Base-by-base conservation (phyloP, 1,140 invertebrate species). In the Dendrolimus punctatus region DNA sequence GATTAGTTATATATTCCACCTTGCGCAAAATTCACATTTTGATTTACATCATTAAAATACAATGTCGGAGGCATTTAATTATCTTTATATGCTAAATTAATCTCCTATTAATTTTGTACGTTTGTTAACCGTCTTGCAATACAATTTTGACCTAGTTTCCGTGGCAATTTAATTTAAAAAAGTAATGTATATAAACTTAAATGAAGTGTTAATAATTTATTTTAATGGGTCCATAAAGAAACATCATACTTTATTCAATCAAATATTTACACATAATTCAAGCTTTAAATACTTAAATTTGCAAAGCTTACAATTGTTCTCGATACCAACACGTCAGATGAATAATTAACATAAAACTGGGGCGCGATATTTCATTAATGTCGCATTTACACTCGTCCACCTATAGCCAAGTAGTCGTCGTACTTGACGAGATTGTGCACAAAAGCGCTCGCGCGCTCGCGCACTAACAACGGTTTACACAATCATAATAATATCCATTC, bases 391-490 rank as follows among this genome's bases (percentile, higher is more conserved):
- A 41, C 62, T 60, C 52, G 58, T 39, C 46, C 60, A 52, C 57
- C 40, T 46, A 58, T 43, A 42, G 23, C 23, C 23, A 23, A 52
- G 44, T 49, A 76, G 62, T 67, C 50, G 73, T 75, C 54, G 69
- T 76, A 76, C 76, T 78, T 78, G 76, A 78, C 71, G 72, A 71
- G 56, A 72, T 65, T 68, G 59, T 59, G 62, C 54, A 70, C 61
- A 73, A 77, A 76, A 71, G 66, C 55, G 66, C 50, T 38, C 43
- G 53, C 50, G 55, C 57, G 46, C 51, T 38, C 43, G 40, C 60
- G 57, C 61, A 57, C 45, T 57, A 54, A 62, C 49, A 58, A 53
- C 48, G 56, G 58, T 52, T 42, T 44, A 45, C 38, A 51, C 50
- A 51, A 51, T 41, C 42, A 51, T 51, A 62, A 55, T 58, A 55